Conservation (phyloP, 2,888 invertebrate genomes). For the Salpingus planirostris region DNA sequence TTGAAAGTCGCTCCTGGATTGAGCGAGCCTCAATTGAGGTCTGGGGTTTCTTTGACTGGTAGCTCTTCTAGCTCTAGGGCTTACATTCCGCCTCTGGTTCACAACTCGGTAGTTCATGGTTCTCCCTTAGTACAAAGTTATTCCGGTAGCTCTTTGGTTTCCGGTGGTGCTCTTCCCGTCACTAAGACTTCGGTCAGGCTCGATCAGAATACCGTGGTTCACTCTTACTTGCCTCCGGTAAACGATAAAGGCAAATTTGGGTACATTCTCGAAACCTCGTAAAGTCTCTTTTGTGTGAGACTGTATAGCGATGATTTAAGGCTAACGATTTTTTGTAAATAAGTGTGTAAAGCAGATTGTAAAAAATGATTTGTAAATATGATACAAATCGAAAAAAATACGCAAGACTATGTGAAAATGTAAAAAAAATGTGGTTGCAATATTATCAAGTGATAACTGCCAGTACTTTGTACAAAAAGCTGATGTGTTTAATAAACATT, state of each 20-base stretch:
- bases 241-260: slow-evolving; percentile 25
- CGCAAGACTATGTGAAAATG: no score
- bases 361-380: no score
- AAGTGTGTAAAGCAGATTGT: neutral
- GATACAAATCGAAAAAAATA: no score
- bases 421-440: no score
- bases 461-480: no score
- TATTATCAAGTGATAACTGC: no score
- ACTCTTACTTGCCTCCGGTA: slow-evolving; percentile 23
- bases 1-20: slow-evolving; percentile 24
- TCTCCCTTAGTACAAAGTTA: neutral
- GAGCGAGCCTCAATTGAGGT: slow-evolving; percentile 10
- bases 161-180: neutral
- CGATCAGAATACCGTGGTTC: slow-evolving; percentile 15
- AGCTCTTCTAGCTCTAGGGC: no score
- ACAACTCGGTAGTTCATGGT: neutral
- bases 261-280: slow-evolving; percentile 21
- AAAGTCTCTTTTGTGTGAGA: no score
- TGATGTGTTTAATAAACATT: no score
- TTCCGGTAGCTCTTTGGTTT: slow-evolving; percentile 3
- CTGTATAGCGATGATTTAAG: neutral
- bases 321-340: slow-evolving; percentile 1
- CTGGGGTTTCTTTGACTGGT: slow-evolving; percentile 1
- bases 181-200: neutral
- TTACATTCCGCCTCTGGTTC: no score